Evolutionary conservation across 2,113 vertebrate species (phyloP), one percentile per base, ranked within the genome.

Genomic region (Vidua chalybeata): DNA sequence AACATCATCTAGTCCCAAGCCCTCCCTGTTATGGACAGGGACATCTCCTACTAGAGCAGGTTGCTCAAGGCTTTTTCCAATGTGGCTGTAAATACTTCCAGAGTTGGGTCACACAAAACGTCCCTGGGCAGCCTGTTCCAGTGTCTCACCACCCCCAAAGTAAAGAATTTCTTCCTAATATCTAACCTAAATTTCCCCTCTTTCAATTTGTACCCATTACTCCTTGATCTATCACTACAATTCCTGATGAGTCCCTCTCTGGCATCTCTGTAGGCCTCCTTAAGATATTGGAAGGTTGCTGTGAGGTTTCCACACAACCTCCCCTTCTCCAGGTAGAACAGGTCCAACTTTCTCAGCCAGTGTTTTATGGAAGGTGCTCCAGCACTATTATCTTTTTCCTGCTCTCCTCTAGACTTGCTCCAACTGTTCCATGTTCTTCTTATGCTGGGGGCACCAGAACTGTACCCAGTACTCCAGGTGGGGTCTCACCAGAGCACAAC

Each of bases 21-120:
- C 1, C 4, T 15, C 8, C 10, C 4, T 15, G 1, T 10, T 26
- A 16, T 6, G 10, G 27, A 6, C 27, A 51, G 9, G 6, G 52
- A n/a, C 10, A 45, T 51, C 22, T 59, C 13, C 9, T 18, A 20
- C 17, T 24, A 24, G 10, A 66, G 7, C 15, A 37, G 14, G 10
- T 45, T 37, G 10, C 6, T 58, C 31, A 51, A 37, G 45, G 18
- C 10, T 51, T 73, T 81, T 66, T 66, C 18, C 51, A 37, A 2
- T 5, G 11, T 58, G 17, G 6, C 31, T 58, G 27, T 37, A 21
- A 43, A 51, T 21, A 27, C 8, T 73, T 31, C 8, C 31, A 28
- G 18, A 10, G 3, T 3, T 27, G 18, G 21, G 18, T 27, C 15
- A 81, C 49, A 14, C 21, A 31, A 15, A 48, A 30, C 23, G 5